phyloP scores from a whole-genome alignment of 2,797 vertebrate species.

The Scleropages formosus region DNA sequence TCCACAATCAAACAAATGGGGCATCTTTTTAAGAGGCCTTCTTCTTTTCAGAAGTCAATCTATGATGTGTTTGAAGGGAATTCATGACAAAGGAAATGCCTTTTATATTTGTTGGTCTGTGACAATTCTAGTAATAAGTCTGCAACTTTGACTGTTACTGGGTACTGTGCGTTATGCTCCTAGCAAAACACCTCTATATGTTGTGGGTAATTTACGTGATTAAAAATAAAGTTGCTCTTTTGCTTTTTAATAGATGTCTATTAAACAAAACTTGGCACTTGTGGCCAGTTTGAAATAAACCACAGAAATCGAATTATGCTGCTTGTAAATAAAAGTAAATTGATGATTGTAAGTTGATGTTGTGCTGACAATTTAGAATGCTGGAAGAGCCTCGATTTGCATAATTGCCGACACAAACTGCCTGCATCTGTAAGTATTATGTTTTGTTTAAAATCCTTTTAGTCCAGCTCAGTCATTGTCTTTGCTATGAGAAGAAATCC shows the following conservation, averaged over 20 bases:
- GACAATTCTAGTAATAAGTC: constrained; percentile 33
- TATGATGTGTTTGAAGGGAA: too few relatives aligned
- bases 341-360: constrained; percentile 60
- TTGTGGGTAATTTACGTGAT: constrained; percentile 28
- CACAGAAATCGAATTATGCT: constrained; percentile 43
- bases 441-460: constrained; percentile 52
- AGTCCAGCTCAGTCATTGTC: constrained; percentile 51
- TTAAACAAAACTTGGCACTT: constrained; percentile 26
- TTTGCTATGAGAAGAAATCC: constrained; percentile 4
- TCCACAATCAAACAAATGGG: constrained; percentile 14
- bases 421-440: constrained; percentile 47
- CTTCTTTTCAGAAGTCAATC: too few relatives aligned
- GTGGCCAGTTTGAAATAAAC: constrained; percentile 12
- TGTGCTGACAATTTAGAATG: constrained; percentile 64
- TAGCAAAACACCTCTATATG: constrained; percentile 26
- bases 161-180: constrained; percentile 22
- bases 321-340: constrained; percentile 43
- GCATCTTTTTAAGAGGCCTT: too few relatives aligned
- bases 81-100: too few relatives aligned
- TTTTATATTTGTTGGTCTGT: constrained; percentile 9
- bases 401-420: constrained; percentile 63
- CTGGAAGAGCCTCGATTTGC: constrained; percentile 48
- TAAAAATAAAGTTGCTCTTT: constrained; percentile 34
- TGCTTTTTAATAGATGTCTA: constrained; percentile 40
- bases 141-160: constrained; percentile 17